Percentiles rank a stretch among this genome's conserved stretches.
Conservation (phyloP, 2,888 invertebrate species). For the Xanthia togata region DNA sequence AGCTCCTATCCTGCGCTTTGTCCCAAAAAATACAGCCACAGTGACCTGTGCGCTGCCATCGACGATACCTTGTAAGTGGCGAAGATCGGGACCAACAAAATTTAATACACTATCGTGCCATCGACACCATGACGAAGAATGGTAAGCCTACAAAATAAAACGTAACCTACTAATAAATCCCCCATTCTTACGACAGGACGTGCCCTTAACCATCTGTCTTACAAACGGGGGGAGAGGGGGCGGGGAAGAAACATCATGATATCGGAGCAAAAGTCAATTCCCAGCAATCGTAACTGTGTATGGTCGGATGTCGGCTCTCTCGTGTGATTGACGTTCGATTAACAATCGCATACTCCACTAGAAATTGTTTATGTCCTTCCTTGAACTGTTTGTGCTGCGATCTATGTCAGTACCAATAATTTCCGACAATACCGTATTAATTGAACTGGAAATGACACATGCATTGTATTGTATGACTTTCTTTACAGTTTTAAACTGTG, state of each 20-base stretch:
- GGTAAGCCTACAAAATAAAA: background rate
- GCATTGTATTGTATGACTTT: background rate
- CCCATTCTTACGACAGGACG: background rate
- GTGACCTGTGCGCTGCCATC: background rate
- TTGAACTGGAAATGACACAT: background rate
- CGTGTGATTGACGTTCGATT: constrained; percentile 57
- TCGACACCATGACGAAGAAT: no score
- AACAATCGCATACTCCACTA: constrained; percentile 29
- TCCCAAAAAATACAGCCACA: background rate
- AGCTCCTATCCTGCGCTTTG: background rate
- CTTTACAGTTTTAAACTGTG: background rate
- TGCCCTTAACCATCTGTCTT: constrained; percentile 35
- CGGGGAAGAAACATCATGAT: constrained; percentile 6
- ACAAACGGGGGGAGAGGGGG: background rate
- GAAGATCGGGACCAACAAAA: no score
- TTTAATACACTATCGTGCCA: no score
- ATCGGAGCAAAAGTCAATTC: constrained; percentile 18
- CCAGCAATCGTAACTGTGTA: constrained; percentile 44
- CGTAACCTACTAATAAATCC: background rate
- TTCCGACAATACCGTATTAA: background rate
- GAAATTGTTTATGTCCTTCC: constrained; percentile 17
- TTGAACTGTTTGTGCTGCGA: constrained; percentile 15
- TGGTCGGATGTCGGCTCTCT: constrained; percentile 30
- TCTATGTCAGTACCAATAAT: background rate
- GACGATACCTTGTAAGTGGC: background rate